Base-by-base conservation (phyloP, 2,113 vertebrate genomes). In the Paracanthobrama guichenoti region DNA sequence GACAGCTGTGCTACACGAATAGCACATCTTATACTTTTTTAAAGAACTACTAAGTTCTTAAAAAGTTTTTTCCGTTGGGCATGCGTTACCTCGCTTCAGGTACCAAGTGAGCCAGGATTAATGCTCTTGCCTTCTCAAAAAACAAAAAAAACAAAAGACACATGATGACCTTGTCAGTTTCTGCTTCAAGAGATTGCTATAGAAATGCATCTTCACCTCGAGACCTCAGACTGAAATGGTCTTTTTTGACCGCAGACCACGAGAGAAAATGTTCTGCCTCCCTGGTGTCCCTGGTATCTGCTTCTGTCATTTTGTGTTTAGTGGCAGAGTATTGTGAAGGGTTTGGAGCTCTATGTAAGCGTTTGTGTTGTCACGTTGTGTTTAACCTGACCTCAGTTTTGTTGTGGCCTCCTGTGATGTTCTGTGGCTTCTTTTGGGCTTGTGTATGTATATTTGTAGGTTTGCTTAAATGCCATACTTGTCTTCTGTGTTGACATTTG, bases 261-360 rank as follows among this genome's bases (percentile, higher is more conserved):
- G 55, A 44, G n/a, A 79, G 6, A 82, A 82, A 62, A 11, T 78
- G 9, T 39, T 76, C 28, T 57, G 14, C 55, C 74, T 55, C 28
- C 18, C 50, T 3, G 2, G 26, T 39, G 53, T 77, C 28, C 18
- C 50, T 3, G 2, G 26, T 39, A 31, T 77, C 75, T 31, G 75
- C 20, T 59, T 59, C 53, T 77, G 44, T 67, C 24, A 35, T 74
- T 83, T 50, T 76, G 42, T 77, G 78, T 81, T 81, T 76, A 13
- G 44, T 69, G 78, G 1, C 12, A n/a, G 53, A 60, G 31, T 57
- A 60, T 78, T 42, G 11, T 59, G 31, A 11, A 2, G 3, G 53
- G 22, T 24, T 39, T 78, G 9, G 48, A 53, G 48, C 48, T 55
- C 73, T 53, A 2, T 75, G 48, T 75, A 28, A 72, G 42, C 16